Conservation (phyloP, 2,888 invertebrate species). For the Caradrina clavipalpis region DNA sequence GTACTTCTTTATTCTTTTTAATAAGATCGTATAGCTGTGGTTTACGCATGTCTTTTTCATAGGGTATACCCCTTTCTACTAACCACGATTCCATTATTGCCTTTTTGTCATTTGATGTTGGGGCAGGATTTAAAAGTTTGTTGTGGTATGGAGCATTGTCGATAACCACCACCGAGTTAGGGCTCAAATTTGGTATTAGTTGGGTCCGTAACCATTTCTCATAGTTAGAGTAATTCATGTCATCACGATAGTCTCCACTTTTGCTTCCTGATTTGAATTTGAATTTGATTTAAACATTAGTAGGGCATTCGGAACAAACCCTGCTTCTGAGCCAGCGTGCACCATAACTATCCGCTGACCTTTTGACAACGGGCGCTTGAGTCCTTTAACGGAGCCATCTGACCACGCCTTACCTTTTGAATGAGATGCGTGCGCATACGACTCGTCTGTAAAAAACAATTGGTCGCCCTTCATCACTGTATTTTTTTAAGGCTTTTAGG, state of each 20-base stretch:
- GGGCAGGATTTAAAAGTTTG: too few relatives aligned
- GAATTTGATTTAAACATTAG: constrained; percentile 57
- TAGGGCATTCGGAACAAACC: constrained; percentile 41
- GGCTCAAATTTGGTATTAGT: too few relatives aligned
- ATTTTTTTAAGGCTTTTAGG: too few relatives aligned
- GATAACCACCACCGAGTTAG: too few relatives aligned
- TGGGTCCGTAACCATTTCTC: constrained; percentile 21
- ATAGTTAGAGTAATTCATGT: constrained; percentile 62
- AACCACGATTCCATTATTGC: too few relatives aligned
- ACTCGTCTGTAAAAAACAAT: constrained; percentile 8
- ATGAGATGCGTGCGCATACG: constrained; percentile 3
- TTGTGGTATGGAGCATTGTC: too few relatives aligned
- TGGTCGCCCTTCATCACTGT: background rate
- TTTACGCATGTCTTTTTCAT: too few relatives aligned
- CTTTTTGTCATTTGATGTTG: too few relatives aligned
- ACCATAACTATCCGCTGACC: constrained; percentile 13
- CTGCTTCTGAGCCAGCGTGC: constrained; percentile 8
- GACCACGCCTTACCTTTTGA: background rate
- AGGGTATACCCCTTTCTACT: too few relatives aligned
- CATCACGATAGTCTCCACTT: constrained; percentile 66
- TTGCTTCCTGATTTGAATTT: too few relatives aligned
- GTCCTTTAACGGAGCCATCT: background rate
- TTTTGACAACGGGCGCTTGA: constrained; percentile 9
- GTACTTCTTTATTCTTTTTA: too few relatives aligned
- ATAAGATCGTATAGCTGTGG: too few relatives aligned